phyloP scores from a whole-genome alignment of 1,140 invertebrate genomes.

The Sweltsa coloradensis region DNA sequence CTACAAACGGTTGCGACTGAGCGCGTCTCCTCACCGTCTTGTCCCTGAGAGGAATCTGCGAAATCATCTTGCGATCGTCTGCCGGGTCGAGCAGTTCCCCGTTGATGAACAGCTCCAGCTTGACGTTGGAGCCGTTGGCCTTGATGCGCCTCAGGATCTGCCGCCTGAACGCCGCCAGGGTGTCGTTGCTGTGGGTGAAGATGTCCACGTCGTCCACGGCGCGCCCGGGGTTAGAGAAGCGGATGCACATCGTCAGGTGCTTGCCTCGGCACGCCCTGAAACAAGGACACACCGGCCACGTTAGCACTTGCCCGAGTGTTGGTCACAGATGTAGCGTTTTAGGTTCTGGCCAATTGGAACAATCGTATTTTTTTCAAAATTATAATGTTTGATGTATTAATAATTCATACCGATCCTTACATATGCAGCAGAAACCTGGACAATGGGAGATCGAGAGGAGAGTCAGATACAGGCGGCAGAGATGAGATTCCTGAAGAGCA shows the following conservation, averaged over 20 bases:
- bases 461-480: too few relatives aligned
- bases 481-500: too few relatives aligned
- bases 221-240: constrained; percentile 81
- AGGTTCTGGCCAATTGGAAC: too few relatives aligned
- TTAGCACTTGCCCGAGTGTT: too few relatives aligned
- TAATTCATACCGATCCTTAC: too few relatives aligned
- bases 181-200: constrained; percentile 89
- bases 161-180: constrained; percentile 64
- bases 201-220: constrained; percentile 88
- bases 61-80: constrained; percentile 76
- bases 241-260: constrained; percentile 71
- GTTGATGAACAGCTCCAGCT: constrained; percentile 83
- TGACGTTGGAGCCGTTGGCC: constrained; percentile 51
- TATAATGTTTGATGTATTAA: too few relatives aligned
- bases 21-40: constrained; percentile 84
- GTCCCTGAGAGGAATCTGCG: constrained; percentile 75
- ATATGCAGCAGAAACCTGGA: too few relatives aligned
- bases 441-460: too few relatives aligned
- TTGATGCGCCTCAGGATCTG: constrained; percentile 64
- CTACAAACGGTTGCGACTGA: too few relatives aligned
- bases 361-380: too few relatives aligned
- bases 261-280: constrained; percentile 77
- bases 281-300: too few relatives aligned
- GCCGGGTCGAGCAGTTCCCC: constrained; percentile 75
- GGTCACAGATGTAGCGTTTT: too few relatives aligned